Base-by-base conservation (phyloP, 2,113 vertebrate genomes). In the Galeopterus variegatus region DNA sequence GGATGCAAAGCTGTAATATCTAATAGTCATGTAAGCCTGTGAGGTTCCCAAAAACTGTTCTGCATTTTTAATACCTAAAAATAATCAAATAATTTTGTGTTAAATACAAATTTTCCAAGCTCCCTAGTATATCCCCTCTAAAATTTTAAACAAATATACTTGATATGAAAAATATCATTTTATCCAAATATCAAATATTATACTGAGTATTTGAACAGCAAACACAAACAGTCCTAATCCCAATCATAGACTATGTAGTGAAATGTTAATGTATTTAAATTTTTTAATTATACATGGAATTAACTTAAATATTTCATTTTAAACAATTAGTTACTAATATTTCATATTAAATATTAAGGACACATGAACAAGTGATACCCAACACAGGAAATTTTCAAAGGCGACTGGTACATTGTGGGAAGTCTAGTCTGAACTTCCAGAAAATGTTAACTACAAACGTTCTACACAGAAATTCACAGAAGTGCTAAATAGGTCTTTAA, bases 221-320 rank as follows among this genome's bases (percentile, higher is more conserved):
- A 98, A 96, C 52, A 97, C 97, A 97, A 97, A 96, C 52, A 97
- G 64, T 95, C 76, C 72, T 98, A 98, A 98, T 97, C 84, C 92
- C 96, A 97, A 93, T 96, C 92, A 96, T 45, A 97, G 77, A 81
- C 86, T 79, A 82, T 65, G 65, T 83, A 88, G 67, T 96, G 67
- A 98, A 98, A 98, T 97, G 98, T 97, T 97, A 97, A 98, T 97
- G 96, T 97, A 97, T 98, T 98, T 97, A 98, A 98, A 97, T 70
- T 95, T 96, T 97, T 97, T 79, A 98, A 98, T 97, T 97, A 98
- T 93, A 98, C 96, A 98, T 86, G 72, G 90, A 96, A 96, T 97
- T 97, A 97, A 97, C 91, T 95, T 77, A 94, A 97, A 95, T 86
- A 79, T 26, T 95, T 33, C 4, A 97, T 84, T 97, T 97, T 96